Evolutionary conservation across 2,113 vertebrate genomes (phyloP).

Genomic region (Probosciger aterrimus): DNA sequence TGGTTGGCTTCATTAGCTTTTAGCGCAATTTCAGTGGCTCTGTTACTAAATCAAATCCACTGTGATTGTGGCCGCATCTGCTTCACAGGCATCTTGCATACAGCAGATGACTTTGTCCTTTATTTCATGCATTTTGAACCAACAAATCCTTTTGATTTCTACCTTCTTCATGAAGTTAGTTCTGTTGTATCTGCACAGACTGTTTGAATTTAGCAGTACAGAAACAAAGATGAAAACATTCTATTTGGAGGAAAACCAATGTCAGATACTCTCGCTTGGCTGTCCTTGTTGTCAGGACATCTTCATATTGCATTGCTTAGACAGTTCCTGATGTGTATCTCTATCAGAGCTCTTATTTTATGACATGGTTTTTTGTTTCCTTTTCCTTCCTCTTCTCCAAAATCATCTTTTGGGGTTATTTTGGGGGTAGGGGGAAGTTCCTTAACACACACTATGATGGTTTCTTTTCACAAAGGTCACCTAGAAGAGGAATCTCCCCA

Average conservation of each 20-base stretch:
- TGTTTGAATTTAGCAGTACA: slow-evolving; percentile 45
- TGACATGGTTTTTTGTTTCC: neutral
- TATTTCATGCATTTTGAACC: slow-evolving; percentile 14
- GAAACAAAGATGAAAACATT: slow-evolving; percentile 27
- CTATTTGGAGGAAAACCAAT: slow-evolving; percentile 12
- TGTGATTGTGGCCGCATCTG: slow-evolving; percentile 30
- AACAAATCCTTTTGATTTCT: slow-evolving; percentile 11
- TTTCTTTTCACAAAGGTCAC: neutral
- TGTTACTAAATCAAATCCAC: slow-evolving; percentile 23
- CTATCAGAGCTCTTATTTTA: neutral
- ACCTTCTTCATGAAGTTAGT: slow-evolving; percentile 32
- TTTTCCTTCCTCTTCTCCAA: neutral
- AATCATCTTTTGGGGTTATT: neutral
- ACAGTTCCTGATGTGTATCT: neutral
- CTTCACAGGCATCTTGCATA: neutral
- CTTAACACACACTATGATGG: neutral
- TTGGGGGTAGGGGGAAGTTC: neutral
- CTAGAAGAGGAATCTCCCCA: neutral
- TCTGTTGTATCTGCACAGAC: neutral
- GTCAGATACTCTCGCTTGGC: neutral
- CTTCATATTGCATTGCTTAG: neutral
- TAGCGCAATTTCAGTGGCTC: slow-evolving; percentile 38
- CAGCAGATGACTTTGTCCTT: neutral
- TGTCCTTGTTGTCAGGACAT: neutral
- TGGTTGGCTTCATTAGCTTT: slow-evolving; percentile 40